Conservation (phyloP, 2,113 vertebrate species). For the Sigmodon hispidus region DNA sequence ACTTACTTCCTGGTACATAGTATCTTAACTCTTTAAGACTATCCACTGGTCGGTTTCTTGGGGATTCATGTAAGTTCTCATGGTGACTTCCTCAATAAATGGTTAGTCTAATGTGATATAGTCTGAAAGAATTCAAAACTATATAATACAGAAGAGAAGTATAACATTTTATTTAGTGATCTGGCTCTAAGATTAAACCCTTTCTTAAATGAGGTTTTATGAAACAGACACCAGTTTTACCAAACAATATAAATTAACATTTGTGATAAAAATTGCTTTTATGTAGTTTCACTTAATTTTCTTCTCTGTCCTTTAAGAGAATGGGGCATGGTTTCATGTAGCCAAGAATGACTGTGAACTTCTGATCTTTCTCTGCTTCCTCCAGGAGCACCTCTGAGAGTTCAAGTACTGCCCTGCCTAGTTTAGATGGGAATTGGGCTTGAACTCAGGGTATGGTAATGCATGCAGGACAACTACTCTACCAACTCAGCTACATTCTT, state of each 20-base stretch:
- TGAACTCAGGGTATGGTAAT: not conserved
- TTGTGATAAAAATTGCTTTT: slow-evolving; percentile 49
- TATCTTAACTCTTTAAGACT: not conserved
- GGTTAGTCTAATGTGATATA: slow-evolving; percentile 38
- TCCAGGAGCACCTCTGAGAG: not conserved
- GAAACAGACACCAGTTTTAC: slow-evolving; percentile 35
- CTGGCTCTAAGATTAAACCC: not conserved
- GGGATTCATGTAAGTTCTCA: not conserved
- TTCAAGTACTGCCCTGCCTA: not conserved
- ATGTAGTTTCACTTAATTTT: slow-evolving; percentile 9
- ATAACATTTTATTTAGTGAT: slow-evolving; percentile 34
- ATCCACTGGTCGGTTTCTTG: not conserved
- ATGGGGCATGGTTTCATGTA: not conserved
- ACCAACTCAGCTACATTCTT: not conserved
- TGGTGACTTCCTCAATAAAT: slow-evolving; percentile 3
- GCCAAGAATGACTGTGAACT: not conserved
- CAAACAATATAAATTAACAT: slow-evolving; percentile 38
- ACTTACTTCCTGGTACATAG: slow-evolving; percentile 2
- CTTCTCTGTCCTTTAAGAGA: not conserved
- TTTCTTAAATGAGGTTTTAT: slow-evolving; percentile 17
- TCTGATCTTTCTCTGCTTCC: not conserved
- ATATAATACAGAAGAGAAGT: not conserved
- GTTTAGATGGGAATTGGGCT: not conserved
- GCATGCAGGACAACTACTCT: not conserved
- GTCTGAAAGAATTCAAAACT: slow-evolving; percentile 17